Base-by-base conservation (phyloP, 2,888 invertebrate genomes). In the Eupsilia transversa region DNA sequence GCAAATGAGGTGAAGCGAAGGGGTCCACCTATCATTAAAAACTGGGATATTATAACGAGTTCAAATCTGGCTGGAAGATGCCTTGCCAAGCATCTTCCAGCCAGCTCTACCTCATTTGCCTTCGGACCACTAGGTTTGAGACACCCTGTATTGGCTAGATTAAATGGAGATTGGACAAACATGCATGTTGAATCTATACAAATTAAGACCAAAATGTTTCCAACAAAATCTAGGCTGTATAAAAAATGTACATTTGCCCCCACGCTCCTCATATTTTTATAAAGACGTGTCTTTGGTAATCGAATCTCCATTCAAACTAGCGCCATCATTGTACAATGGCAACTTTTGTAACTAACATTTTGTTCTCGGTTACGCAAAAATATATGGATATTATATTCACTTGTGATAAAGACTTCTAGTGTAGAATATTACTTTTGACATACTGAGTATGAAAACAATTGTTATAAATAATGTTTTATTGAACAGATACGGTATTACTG, bases 341-440 rank as follows among this genome's bases (percentile, higher is more conserved):
- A 74, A 70, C 72, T 83, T 73, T 83, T 80, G 52, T 71, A 80
- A 73, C 66, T 74, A 82, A 77, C 70, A 27, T 71, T 76, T 74
- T 68, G 54, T 75, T 80, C 57, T 65, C 30, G 33, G 75, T 74
- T 64, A 85, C 61, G 54, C 61, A 63, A 77, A 75, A 71, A 60
- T 63, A 49, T 49, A 75, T 70, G 38, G 63, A 80, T 82, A 75
- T 63, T 54, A 74, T 75, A 83, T 82, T 81, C 59, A 67, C 79
- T 86, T 86, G 86, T 86, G 86, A 86, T 86, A 86, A 82, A 86
- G 72, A 86, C 85, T 84, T 82, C 69, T 86, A 85, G 85, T 74
- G 82, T 83, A 86, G 77, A 79, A 83, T 77, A 76, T 86, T 78
- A 69, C 76, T 78, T 82, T 84, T 77, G 73, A 79, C 77, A 80